Base-by-base conservation (phyloP, 2,888 invertebrate genomes). In the Fragum whitleyi region DNA sequence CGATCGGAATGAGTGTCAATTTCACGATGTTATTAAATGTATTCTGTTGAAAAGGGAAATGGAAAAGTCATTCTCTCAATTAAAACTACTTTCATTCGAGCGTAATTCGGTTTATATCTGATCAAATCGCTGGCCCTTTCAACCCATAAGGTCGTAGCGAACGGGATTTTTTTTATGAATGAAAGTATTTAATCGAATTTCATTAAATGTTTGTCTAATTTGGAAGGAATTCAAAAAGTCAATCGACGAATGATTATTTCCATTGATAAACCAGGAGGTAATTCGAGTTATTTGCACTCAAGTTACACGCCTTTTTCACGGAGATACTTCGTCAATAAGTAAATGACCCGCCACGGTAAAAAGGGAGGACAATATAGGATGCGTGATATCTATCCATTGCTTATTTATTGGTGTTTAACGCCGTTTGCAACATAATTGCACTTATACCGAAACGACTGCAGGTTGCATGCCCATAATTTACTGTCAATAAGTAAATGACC, bases 281-380 rank as follows among this genome's bases (percentile, higher is more conserved):
- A 42, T 65, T 26, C 39, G n/a, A 65, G 26, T n/a, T 36, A 65
- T 65, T 65, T 65, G 65, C 65, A 65, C 65, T 42, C 42, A 26
- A 23, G 36, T 65, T 65, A 65, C 65, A 65, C 65, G 65, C 65
- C 65, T 26, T 32, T 61, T 29, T 61, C 61, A 61, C 61, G 28
- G 29, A 32, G 16, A 32, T 32, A 57, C 57, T 9, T 23, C 21
- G 26, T 14, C 21, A 57, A 23, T 23, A 26, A 14, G 19, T 19
- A 57, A 3, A 23, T 57, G 57, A 26, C 57, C 28, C 57, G 28
- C 9, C 28, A 23, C 26, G 11, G 9, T n/a, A 21, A 55, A 21
- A 5, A 11, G n/a, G n/a, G n/a, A n/a, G n/a, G n/a, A n/a, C n/a
- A n/a, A n/a, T n/a, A n/a, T n/a, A n/a, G n/a, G n/a, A n/a, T n/a